Percentiles rank a stretch among this genome's conserved stretches.
phyloP scores from a whole-genome alignment of 2,113 vertebrate species.

The Phylloscopus whistleri region DNA sequence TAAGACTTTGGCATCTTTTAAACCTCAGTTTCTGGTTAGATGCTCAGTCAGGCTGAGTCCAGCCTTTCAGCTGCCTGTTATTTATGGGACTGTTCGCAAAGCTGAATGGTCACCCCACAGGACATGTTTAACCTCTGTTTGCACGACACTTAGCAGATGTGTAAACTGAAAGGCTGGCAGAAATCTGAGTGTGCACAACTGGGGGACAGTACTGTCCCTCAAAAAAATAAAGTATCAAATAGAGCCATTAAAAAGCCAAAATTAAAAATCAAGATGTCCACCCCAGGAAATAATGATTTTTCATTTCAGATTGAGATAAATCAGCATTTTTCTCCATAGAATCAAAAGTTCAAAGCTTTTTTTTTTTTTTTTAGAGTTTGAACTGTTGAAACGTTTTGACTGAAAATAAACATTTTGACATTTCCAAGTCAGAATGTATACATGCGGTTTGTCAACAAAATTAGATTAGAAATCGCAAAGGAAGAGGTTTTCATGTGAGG shows the following conservation, averaged over 20 bases:
- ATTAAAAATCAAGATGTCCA: neutral
- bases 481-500: slow-evolving; percentile 44
- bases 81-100: neutral
- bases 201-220: neutral
- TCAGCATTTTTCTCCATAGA: neutral
- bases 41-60: neutral
- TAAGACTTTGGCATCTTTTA: neutral
- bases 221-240: neutral
- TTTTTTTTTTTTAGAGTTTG: neutral
- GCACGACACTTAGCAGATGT: neutral
- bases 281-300: neutral
- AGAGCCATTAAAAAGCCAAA: neutral
- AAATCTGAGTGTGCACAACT: neutral
- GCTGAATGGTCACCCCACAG: neutral
- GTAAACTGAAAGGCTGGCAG: neutral
- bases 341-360: neutral
- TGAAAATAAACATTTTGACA: slow-evolving; percentile 42
- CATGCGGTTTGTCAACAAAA: slow-evolving; percentile 51
- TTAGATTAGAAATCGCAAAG: slow-evolving; percentile 7
- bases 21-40: neutral
- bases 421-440: slow-evolving; percentile 37
- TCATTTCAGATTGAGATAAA: neutral
- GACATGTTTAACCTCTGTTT: neutral
- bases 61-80: neutral
- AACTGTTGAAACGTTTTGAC: slow-evolving; percentile 30